Evolutionary conservation across 2,797 vertebrate genomes (phyloP).

Genomic region (Oreochromis grahami): DNA sequence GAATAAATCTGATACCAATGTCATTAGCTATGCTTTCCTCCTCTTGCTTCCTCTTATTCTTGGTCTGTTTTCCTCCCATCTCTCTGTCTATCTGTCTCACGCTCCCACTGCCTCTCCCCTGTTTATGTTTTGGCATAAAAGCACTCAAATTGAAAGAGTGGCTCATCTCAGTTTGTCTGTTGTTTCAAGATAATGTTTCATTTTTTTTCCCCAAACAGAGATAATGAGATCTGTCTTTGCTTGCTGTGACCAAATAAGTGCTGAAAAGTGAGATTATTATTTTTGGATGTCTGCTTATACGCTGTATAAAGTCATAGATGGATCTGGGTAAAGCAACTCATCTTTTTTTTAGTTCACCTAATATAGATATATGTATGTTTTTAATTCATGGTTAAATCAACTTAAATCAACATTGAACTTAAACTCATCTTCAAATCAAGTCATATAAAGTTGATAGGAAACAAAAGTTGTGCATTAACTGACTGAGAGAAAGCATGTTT

Average conservation of each 20-base stretch:
- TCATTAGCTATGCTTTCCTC: constrained; percentile 83
- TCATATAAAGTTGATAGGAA: not conserved
- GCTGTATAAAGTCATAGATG: not conserved
- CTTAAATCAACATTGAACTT: not conserved
- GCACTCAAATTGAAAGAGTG: constrained; percentile 57
- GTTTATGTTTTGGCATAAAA: constrained; percentile 76
- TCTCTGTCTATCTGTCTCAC: constrained; percentile 55
- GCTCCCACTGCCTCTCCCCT: not conserved
- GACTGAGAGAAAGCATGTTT: not conserved
- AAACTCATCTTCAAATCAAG: not conserved
- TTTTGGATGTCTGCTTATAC: constrained; percentile 35
- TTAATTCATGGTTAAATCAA: not conserved
- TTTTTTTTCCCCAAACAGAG: constrained; percentile 23
- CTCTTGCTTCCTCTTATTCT: constrained; percentile 61
- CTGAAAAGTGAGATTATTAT: constrained; percentile 55
- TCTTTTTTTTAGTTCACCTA: not conserved
- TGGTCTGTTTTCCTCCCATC: constrained; percentile 52
- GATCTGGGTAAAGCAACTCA: not conserved
- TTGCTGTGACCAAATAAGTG: constrained; percentile 55
- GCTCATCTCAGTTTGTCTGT: constrained; percentile 62
- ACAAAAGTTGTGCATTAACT: not conserved
- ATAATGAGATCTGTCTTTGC: constrained; percentile 66
- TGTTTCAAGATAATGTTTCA: constrained; percentile 65
- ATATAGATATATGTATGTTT: not conserved
- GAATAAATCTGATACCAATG: constrained; percentile 95